Evolutionary conservation across 2,113 vertebrate species (phyloP).

Genomic region (Gallinago media): DNA sequence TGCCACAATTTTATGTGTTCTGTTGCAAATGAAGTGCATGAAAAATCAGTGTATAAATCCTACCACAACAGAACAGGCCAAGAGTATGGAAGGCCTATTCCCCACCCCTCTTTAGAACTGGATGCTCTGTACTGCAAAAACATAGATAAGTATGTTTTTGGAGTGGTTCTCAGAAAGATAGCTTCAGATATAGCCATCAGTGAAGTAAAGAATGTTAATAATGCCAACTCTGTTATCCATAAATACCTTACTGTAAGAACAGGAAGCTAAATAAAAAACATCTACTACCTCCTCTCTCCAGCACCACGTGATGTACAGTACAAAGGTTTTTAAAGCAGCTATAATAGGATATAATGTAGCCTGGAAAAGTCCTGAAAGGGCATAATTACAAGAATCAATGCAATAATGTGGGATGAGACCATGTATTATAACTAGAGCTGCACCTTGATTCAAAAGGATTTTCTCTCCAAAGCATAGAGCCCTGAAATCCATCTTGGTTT

Average conservation of each 20-base stretch:
- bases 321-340: constrained; percentile 69
- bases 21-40: background rate
- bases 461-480: background rate
- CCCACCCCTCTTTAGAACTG: background rate
- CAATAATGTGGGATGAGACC: constrained; percentile 31
- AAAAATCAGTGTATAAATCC: background rate
- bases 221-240: background rate
- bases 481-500: background rate
- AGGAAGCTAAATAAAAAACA: background rate
- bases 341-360: constrained; percentile 60
- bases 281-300: background rate
- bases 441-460: background rate
- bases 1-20: background rate
- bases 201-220: background rate
- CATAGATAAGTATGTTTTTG: background rate
- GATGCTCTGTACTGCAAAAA: background rate
- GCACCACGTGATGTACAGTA: constrained; percentile 20
- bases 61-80: background rate
- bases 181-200: background rate
- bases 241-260: constrained; percentile 62
- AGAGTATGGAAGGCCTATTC: background rate
- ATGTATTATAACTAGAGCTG: constrained; percentile 57
- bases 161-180: background rate
- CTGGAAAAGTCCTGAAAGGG: constrained; percentile 61
- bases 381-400: constrained; percentile 71